Base-by-base conservation (phyloP, 2,797 vertebrate species). In the Harpagifer antarcticus region DNA sequence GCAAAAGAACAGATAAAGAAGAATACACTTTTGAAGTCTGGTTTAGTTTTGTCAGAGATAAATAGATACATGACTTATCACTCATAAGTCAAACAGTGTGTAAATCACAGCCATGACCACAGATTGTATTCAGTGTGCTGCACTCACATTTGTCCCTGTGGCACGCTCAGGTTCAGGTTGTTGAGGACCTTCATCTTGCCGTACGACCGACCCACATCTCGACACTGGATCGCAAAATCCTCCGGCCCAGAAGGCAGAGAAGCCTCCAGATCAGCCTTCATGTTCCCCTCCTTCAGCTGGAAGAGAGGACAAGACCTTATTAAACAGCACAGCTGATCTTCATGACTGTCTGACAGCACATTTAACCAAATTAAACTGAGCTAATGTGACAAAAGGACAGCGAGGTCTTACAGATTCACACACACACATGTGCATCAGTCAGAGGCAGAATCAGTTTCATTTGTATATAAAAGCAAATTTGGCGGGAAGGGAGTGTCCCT, bases 61-160 rank as follows among this genome's bases (percentile, higher is more conserved):
- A 37, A 68, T 8, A 42, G 6, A 57, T 40, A 20, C 6, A 48
- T 17, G 47, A 15, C 2, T 19, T 9, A 50, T 66, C 12, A 12
- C 3, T 68, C 2, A 16, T 5, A 27, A 13, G 0, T 0, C 7
- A 12, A 15, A 23, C 14, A 15, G 33, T 9, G 0, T 57, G 12
- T 37, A 43, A 42, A 52, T 40, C 9, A 27, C 11, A 55, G 15
- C 10, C 14, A 10, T 11, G 17, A 4, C 20, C 19, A 16, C 58
- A 42, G 53, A 23, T n/a, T 1, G 4, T 1, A 1, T 3, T 13
- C 15, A 11, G 16, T 12, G 0, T 0, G 0, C 19, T 66, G 6
- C 44, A 91, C 95, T 95, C 86, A 96, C 95, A 96, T 96, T n/a
- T 95, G 93, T 62, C 95, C 95, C 82, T 94, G 94, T 4, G 94